These are phyloP conservation scores for Cephus pulcher DNA, from an alignment of 2,888 invertebrate genomes.

Conservation along the genomic window DNA sequence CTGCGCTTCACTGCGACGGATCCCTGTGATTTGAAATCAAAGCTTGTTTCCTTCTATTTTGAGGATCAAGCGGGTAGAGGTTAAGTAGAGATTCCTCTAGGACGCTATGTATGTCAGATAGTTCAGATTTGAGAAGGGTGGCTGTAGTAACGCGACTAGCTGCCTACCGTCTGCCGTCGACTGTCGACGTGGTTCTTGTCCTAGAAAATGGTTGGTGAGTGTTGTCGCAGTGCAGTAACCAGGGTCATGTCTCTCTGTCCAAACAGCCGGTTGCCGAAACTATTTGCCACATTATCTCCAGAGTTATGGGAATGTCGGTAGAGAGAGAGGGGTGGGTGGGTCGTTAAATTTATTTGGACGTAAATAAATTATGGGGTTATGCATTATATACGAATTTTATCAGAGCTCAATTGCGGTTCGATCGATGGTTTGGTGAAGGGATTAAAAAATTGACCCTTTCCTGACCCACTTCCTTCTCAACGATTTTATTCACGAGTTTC, in stretches of 20 bases:
- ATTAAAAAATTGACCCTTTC: not conserved
- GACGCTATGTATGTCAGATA: not conserved
- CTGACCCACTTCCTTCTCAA: not conserved
- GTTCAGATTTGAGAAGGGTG: not conserved
- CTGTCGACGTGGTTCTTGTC: not conserved
- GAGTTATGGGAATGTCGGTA: conserved; percentile 10
- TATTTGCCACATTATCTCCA: conserved; percentile 41
- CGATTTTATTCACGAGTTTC: not conserved
- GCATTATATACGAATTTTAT: not conserved
- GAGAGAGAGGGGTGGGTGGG: conserved; percentile 1
- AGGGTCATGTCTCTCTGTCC: conserved; percentile 33
- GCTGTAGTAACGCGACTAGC: not conserved
- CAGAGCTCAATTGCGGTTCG: not conserved
- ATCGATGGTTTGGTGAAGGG: not conserved
- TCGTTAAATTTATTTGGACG: conserved; percentile 23
- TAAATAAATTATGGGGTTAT: conserved; percentile 19
- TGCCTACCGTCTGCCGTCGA: not conserved
- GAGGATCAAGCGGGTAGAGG: not conserved
- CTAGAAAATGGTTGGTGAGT: conserved; percentile 1
- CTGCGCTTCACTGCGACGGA: not conserved
- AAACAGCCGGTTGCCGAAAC: conserved; percentile 41
- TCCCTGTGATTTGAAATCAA: not conserved
- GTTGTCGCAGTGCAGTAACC: conserved; percentile 27
- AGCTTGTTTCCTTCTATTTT: not conserved
- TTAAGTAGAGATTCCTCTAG: not conserved